Evolutionary conservation across 2,888 invertebrate species (phyloP).

Genomic region (Patella ulyssiponensis): DNA sequence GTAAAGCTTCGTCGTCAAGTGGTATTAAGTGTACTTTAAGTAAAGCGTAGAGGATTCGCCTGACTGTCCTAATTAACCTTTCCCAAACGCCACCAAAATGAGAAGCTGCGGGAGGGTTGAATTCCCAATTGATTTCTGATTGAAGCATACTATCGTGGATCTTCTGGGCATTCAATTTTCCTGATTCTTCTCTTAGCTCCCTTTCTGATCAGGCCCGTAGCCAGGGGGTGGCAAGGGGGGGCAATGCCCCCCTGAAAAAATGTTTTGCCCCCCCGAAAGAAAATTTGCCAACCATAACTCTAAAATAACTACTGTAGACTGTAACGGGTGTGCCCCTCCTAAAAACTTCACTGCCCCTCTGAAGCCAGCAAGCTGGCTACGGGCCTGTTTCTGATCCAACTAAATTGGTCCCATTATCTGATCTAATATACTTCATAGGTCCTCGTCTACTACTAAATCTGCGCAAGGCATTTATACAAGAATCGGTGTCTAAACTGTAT

Average conservation of each 20-base stretch:
- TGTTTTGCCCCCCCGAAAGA: too few relatives aligned
- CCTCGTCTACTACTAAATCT: slow-evolving; percentile 31
- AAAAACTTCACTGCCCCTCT: too few relatives aligned
- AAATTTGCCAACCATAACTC: too few relatives aligned
- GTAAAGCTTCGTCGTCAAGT: slow-evolving; percentile 35
- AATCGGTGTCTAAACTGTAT: slow-evolving; percentile 24
- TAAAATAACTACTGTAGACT: too few relatives aligned
- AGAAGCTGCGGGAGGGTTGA: slow-evolving; percentile 39
- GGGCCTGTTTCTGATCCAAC: slow-evolving; percentile 36
- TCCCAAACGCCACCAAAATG: slow-evolving; percentile 42
- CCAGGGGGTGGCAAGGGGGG: too few relatives aligned
- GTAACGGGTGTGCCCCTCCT: too few relatives aligned
- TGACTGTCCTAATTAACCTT: slow-evolving; percentile 33
- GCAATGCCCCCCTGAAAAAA: too few relatives aligned
- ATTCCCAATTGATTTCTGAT: slow-evolving; percentile 34
- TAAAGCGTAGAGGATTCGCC: slow-evolving; percentile 28
- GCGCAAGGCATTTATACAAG: slow-evolving; percentile 27
- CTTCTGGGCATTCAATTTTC: slow-evolving; percentile 26
- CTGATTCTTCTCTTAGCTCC: slow-evolving; percentile 30
- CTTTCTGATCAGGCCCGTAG: too few relatives aligned
- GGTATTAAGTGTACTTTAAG: slow-evolving; percentile 22
- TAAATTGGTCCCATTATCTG: slow-evolving; percentile 35
- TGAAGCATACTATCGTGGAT: slow-evolving; percentile 28
- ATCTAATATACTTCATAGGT: slow-evolving; percentile 9
- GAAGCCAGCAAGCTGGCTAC: too few relatives aligned